These are phyloP conservation scores for Villa cingulata DNA, from an alignment of 2,888 invertebrate genomes.

Conservation along the genomic window DNA sequence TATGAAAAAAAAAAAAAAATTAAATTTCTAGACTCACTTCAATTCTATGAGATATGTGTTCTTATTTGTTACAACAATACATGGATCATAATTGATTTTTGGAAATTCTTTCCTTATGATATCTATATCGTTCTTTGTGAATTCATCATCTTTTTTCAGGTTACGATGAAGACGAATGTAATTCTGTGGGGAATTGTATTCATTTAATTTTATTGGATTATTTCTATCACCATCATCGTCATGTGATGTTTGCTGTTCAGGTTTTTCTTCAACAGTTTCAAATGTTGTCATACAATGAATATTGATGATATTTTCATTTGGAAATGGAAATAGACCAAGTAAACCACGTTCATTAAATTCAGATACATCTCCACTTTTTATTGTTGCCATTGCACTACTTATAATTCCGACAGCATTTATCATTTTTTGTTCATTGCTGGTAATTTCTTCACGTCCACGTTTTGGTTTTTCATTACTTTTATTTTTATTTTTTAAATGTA, in stretches of 20 bases:
- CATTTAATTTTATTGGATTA: conserved; percentile 27
- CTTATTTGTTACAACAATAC: conserved; percentile 34
- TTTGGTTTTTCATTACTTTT: no score
- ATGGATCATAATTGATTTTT: conserved; percentile 34
- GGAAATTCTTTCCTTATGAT: conserved; percentile 34
- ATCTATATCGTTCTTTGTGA: conserved; percentile 29
- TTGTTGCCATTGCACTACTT: conserved; percentile 34
- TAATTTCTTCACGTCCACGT: no score
- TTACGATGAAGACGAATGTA: conserved; percentile 30
- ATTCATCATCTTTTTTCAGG: conserved; percentile 23
- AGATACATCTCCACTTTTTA: conserved; percentile 24
- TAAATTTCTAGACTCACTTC: conserved; percentile 17
- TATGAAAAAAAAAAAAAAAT: background rate
- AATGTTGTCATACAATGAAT: conserved; percentile 32
- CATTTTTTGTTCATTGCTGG: conserved; percentile 11
- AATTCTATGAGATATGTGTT: conserved; percentile 33
- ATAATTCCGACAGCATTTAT: conserved; percentile 33
- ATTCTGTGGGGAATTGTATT: conserved; percentile 29
- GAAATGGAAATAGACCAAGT: conserved; percentile 30
- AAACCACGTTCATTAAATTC: conserved; percentile 29
- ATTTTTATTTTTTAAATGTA: no score
- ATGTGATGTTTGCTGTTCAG: conserved; percentile 16
- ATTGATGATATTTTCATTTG: conserved; percentile 32
- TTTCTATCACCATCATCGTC: conserved; percentile 26
- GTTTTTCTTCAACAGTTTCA: conserved; percentile 10